Percentiles rank a stretch among this genome's conserved stretches.
Conservation (phyloP, 2,113 vertebrate genomes). For the Chroicocephalus ridibundus region DNA sequence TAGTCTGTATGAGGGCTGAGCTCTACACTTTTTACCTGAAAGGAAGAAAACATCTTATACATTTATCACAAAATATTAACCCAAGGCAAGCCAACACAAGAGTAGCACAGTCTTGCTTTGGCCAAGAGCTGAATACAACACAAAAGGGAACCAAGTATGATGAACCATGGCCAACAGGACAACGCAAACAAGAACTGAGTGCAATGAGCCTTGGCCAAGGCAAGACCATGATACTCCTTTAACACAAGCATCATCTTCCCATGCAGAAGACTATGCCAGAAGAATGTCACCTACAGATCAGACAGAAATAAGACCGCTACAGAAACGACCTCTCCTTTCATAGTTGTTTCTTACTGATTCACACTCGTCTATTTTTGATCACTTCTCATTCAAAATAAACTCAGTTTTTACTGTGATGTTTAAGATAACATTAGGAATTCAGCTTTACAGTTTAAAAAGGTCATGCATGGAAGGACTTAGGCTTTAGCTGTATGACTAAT, state of each 20-base stretch:
- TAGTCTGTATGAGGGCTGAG: slow-evolving; percentile 97
- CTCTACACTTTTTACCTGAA: slow-evolving; percentile 85
- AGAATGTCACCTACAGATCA: neutral
- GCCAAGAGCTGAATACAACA: neutral
- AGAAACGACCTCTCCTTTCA: neutral
- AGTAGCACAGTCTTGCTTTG: neutral
- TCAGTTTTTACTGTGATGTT: neutral
- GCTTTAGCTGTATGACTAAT: neutral
- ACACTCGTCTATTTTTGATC: neutral
- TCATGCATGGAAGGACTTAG: too few relatives aligned
- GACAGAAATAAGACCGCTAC: neutral
- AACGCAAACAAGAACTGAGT: rapidly evolving
- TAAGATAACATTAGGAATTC: neutral
- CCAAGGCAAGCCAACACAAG: neutral
- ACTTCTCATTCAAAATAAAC: neutral
- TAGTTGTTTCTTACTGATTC: neutral
- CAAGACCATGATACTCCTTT: neutral
- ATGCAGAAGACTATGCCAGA: neutral
- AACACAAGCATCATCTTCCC: neutral
- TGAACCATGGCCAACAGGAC: neutral
- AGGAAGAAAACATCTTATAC: neutral
- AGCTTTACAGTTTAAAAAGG: neutral
- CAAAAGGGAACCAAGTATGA: neutral
- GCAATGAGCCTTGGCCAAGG: neutral
- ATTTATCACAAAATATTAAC: neutral